A percentile compares a stretch with the other conserved stretches of the same genome.
Conservation (phyloP, 1,140 invertebrate genomes). For the Lethocerus indicus region DNA sequence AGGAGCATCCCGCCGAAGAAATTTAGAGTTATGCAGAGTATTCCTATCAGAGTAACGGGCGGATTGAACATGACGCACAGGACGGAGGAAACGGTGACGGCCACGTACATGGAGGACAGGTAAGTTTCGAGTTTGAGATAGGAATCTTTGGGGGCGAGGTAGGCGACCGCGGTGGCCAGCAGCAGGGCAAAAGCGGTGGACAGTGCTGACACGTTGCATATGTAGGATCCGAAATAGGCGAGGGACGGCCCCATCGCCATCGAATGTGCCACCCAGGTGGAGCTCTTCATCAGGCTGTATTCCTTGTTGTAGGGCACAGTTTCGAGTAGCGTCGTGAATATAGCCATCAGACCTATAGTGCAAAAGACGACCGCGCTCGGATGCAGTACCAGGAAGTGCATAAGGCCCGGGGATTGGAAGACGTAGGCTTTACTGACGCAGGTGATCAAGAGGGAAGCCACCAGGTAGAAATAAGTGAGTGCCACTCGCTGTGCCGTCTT, state of each 20-base stretch:
- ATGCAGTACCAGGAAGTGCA: not conserved
- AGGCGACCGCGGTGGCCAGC: not conserved
- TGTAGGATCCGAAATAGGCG: not conserved
- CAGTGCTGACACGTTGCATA: not conserved
- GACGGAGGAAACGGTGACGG: not conserved
- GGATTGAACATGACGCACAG: not conserved
- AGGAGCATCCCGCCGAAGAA: constrained; percentile 2
- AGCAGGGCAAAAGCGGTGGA: not conserved
- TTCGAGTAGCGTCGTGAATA: not conserved
- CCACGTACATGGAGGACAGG: not conserved
- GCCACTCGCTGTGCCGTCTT: not conserved
- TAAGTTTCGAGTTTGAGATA: not conserved
- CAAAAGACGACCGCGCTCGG: not conserved
- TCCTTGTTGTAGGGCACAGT: not conserved
- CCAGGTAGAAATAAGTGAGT: not conserved
- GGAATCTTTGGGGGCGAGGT: not conserved
- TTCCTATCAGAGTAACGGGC: not conserved
- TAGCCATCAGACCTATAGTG: not conserved
- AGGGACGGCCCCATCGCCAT: not conserved
- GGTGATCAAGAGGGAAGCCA: not conserved
- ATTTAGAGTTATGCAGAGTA: not conserved
- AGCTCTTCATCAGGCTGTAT: not conserved
- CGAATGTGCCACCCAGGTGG: not conserved
- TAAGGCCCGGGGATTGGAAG: not conserved
- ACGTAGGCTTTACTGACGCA: not conserved